Evolutionary conservation across 2,113 vertebrate species (phyloP).

Genomic region (Menidia beryllina): DNA sequence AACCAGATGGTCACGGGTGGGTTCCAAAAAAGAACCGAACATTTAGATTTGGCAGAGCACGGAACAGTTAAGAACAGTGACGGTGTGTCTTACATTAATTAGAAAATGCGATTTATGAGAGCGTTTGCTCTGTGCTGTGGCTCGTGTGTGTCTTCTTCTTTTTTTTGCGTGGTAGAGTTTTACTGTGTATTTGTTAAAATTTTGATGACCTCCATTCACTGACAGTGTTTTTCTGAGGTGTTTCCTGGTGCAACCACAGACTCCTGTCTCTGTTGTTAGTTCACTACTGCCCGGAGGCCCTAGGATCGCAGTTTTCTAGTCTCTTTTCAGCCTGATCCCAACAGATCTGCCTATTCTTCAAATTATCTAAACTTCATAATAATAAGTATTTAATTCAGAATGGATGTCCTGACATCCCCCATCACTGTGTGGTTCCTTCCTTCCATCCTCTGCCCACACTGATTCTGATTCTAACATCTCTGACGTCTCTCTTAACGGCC

Average conservation of each 20-base stretch:
- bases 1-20: background rate
- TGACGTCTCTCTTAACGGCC: too few species aligned
- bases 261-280: too few species aligned
- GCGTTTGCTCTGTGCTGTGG: too few species aligned
- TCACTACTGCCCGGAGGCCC: too few species aligned
- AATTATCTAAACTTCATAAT: background rate
- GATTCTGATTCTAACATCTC: too few species aligned
- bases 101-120: too few species aligned
- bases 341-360: background rate
- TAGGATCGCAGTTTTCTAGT: background rate
- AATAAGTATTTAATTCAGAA: background rate
- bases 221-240: background rate
- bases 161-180: background rate
- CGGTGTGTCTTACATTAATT: background rate
- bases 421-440: too few species aligned
- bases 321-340: background rate
- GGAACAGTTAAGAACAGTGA: background rate
- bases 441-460: too few species aligned
- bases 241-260: background rate
- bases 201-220: background rate
- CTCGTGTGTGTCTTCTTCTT: too few species aligned
- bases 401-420: too few species aligned
- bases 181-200: background rate
- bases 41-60: background rate
- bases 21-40: background rate